Evolutionary conservation across 2,888 invertebrate genomes (phyloP).

Genomic region (Euzetes globulus): DNA sequence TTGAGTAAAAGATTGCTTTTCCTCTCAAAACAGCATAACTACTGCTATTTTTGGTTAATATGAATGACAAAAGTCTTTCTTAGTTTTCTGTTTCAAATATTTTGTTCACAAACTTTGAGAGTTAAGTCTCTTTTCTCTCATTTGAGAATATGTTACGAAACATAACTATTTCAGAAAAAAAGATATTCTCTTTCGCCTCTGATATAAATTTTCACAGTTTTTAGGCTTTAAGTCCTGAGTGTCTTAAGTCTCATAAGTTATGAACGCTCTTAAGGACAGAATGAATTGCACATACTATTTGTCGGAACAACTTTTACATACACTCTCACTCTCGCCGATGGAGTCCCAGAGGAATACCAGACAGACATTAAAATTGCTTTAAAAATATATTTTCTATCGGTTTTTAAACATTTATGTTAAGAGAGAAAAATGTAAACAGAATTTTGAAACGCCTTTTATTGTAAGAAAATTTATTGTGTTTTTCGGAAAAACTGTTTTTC

Average conservation of each 20-base stretch:
- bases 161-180: neutral
- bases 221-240: neutral
- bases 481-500: neutral
- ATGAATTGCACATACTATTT: conserved; percentile 15
- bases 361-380: conserved; percentile 20
- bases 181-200: neutral
- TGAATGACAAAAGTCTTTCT: neutral
- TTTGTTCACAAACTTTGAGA: neutral
- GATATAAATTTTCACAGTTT: neutral
- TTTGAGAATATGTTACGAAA: neutral
- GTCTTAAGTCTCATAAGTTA: neutral
- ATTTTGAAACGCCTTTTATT: conserved; percentile 13
- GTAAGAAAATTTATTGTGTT: neutral
- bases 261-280: neutral
- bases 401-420: neutral
- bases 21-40: neutral
- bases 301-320: conserved; percentile 12
- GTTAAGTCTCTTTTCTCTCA: too few relatives aligned
- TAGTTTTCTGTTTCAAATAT: neutral
- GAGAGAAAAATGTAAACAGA: conserved; percentile 2
- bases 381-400: neutral
- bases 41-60: neutral
- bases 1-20: neutral
- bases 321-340: neutral
- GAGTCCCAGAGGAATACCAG: neutral